Evolutionary conservation across 1,140 invertebrate genomes (phyloP).

Genomic region (Scaptomyza pallida): DNA sequence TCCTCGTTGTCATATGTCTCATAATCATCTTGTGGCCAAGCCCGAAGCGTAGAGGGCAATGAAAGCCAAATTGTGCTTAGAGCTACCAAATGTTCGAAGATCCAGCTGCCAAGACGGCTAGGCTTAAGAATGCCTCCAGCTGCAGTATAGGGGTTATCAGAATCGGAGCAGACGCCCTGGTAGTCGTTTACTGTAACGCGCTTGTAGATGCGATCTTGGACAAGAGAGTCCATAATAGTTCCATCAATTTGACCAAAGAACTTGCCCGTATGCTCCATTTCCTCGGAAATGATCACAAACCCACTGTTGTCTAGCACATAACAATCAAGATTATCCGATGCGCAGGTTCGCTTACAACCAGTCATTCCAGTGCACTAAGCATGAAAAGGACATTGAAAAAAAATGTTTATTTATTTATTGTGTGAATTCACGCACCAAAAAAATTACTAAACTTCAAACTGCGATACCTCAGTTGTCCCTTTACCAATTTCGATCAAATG

Average conservation of each 20-base stretch:
- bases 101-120: slow-evolving; percentile 65
- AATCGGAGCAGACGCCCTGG: slow-evolving; percentile 93
- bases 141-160: slow-evolving; percentile 89
- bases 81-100: slow-evolving; percentile 73
- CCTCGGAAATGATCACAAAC: slow-evolving; percentile 96
- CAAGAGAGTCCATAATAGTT: slow-evolving; percentile 96
- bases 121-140: slow-evolving; percentile 76
- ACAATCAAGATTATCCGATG: slow-evolving; percentile 93
- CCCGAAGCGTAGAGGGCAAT: slow-evolving; percentile 61
- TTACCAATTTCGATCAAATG: no score
- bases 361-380: slow-evolving; percentile 88
- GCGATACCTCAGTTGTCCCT: no score
- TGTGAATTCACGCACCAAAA: no score
- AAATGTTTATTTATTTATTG: no score
- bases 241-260: slow-evolving; percentile 97
- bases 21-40: slow-evolving; percentile 83
- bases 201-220: slow-evolving; percentile 95
- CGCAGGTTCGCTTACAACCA: slow-evolving; percentile 92
- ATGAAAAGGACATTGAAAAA: background rate
- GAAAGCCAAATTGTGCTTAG: slow-evolving; percentile 74
- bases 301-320: slow-evolving; percentile 97
- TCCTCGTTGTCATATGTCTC: slow-evolving; percentile 78
- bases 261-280: slow-evolving; percentile 91
- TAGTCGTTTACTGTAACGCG: slow-evolving; percentile 94
- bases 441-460: no score